Base-by-base conservation (phyloP, 2,888 invertebrate genomes). In the Lepidocyrtinus sp. region DNA sequence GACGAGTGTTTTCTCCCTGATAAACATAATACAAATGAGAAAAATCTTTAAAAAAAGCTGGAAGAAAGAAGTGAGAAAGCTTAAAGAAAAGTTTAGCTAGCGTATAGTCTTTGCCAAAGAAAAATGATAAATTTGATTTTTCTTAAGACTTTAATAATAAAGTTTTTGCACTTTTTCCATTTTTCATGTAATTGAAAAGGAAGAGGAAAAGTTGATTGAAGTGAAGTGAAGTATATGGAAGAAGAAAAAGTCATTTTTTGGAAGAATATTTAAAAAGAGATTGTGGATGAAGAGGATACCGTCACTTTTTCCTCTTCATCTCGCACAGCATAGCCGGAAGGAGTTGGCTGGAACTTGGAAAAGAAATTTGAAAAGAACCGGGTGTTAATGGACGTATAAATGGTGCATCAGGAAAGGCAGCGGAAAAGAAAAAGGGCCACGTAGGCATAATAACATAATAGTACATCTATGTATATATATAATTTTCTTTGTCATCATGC, bases 311-410 rank as follows among this genome's bases (percentile, higher is more conserved):
- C 12, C 36, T 36, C 36, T 36, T 12, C 36, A 12, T 36, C 12
- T 12, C 36, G 12, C 5, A 36, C 36, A 7, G 36, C 36, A 36
- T 36, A 7, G 36, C 36, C 36, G 36, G 36, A 36, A 36, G 36
- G 36, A 36, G 12, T 7, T 7, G 12, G 36, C 12, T 12, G 36
- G 5, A 7, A 36, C 12, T 36, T 12, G 36, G 12, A 36, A 36
- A 36, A 36, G 36, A 36, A 36, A 36, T 36, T 5, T 46, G 21
- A 67, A 67, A 45, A 45, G 50, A 24, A 26, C 46, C 67, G 67
- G 27, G 22, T 69, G 55, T 25, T 69, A 69, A 69, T 69, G 69
- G 69, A 69, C 21, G 55, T 69, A 55, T 55, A 69, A 69, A 65
- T 65, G 17, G 65, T 7, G 36, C 36, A 36, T 36, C 36, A 36